Base-by-base conservation (phyloP, 2,888 invertebrate genomes). In the Bellardia pandia region DNA sequence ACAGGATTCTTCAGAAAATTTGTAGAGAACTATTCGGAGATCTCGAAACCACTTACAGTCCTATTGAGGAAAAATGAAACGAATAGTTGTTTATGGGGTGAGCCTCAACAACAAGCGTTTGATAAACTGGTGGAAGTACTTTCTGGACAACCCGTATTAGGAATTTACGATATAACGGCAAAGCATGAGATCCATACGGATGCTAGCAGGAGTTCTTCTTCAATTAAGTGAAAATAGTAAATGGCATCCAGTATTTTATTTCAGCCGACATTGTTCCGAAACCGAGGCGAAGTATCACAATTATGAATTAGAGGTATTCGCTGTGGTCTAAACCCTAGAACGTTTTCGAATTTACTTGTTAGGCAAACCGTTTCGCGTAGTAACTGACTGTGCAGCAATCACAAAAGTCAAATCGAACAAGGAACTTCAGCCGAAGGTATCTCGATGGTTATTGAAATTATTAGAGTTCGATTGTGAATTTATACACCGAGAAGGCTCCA, bases 41-140 rank as follows among this genome's bases (percentile, higher is more conserved):
- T 60, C 80, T 6, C 86, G 75, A 69, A 42, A 42, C 86, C 91
- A 14, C 69, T 91, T 48, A 91, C 88, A 13, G 30, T 14, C 23
- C 62, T 85, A 2, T 48, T 72, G 30, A 69, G 64, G 9, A 85
- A 85, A 45, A n/a, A 14, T 11, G 53, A 80, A 16, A 48, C 40
- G 40, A 33, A 68, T 14, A 75, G 72, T 16, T 86, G 75, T 45
- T 13, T n/a, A 23, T 85, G 80, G 79, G 56, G 30, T 42, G 53
- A 76, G n/a, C 33, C 68, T 16, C 84, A 84, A 37, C 40, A 66
- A 37, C 2, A 58, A 3, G 76, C 86, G 14, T 86, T 72, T 58
- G n/a, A 60, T 13, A 81, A 51, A 23, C 9, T 86, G 23, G 79
- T 76, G 2, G 60, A 76, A 6, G 40, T 58, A n/a, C 75, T 83